Base-by-base conservation (phyloP, 2,113 vertebrate species). In the Pomatostomus ruficeps region DNA sequence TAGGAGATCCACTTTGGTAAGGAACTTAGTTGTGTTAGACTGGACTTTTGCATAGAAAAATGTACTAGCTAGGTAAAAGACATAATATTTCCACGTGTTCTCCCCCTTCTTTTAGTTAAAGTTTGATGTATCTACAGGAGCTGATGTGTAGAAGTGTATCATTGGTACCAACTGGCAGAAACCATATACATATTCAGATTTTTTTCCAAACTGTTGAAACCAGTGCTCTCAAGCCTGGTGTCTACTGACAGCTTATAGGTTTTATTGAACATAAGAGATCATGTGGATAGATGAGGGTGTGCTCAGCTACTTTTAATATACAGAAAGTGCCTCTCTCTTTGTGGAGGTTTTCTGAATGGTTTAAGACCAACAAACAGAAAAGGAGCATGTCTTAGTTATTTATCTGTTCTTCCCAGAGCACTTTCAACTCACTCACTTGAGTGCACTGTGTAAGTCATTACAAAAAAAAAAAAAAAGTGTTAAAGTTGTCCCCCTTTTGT, bases 1-100 rank as follows among this genome's bases (percentile, higher is more conserved):
- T 2, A 40, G 46, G 48, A 67, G 43, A 17, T 42, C 3, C 5
- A 1, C 54, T 73, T 61, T 0, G 0, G 15, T 42, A 14, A 33
- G n/a, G 29, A 54, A 5, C 8, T 21, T 51, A 25, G 6, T 23
- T 20, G 14, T 9, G 17, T 45, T 68, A 65, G 21, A 19, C 11
- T 71, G 40, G 61, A 31, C 33, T 82, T 73, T 1, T 31, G 12
- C 12, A 0, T 24, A 28, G 36, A 28, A 35, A 52, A 48, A 20
- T 10, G 28, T 65, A 7, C n/a, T 36, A 35, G 19, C 38, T 51
- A 36, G 26, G 62, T 52, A 7, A 74, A 74, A 52, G n/a, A 42
- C 18, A 1, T 20, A 16, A 7, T 24, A 42, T 77, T 73, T 49
- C 16, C 12, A 6, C 2, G 0, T 42, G 3, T 68, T 61, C 28